Base-by-base conservation (phyloP, 2,797 vertebrate genomes). In the Cirrhinus molitorella region DNA sequence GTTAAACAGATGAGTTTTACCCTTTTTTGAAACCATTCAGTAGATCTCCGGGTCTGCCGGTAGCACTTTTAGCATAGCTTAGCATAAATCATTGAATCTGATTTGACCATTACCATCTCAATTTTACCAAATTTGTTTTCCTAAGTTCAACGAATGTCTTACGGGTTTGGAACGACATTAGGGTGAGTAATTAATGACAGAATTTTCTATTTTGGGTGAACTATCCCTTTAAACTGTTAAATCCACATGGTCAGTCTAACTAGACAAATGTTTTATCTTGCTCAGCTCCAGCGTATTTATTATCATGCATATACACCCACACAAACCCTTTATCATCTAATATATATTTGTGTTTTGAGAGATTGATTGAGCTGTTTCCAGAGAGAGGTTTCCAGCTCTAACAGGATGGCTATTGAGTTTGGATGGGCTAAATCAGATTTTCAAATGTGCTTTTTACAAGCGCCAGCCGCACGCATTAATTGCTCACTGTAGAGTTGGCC, bases 361-460 rank as follows among this genome's bases (percentile, higher is more conserved):
- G 89, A 93, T 91, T 89, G 90, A 93, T 93, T 92, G 90, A 91
- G 79, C 90, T 90, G 89, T 93, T 92, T 90, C 83, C 43, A 77
- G 28, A 57, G 55, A 16, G 88, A 90, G 93, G 91, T 90, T 94
- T 79, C 81, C 88, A 51, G 85, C 17, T 67, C 92, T 92, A 91
- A 86, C 88, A 88, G 67, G 81, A 86, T 63, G 79, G 74, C 85
- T 81, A 78, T 83, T 88, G 86, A 89, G 85, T 93, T 93, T 91
- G 81, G 74, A 80, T 74, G 71, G 66, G 76, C 85, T 81, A 81
- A 88, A 93, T 93, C 92, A 91, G 84, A 89, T 92, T 90, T 89
- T 88, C 89, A 93, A 93, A 94, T 86, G 89, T 90, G 92, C 89
- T 92, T 92, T 83, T 94, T 89, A 90, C 91, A 91, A 89, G 90